Conservation (phyloP, 1,140 invertebrate species). For the Dryas iulia region DNA sequence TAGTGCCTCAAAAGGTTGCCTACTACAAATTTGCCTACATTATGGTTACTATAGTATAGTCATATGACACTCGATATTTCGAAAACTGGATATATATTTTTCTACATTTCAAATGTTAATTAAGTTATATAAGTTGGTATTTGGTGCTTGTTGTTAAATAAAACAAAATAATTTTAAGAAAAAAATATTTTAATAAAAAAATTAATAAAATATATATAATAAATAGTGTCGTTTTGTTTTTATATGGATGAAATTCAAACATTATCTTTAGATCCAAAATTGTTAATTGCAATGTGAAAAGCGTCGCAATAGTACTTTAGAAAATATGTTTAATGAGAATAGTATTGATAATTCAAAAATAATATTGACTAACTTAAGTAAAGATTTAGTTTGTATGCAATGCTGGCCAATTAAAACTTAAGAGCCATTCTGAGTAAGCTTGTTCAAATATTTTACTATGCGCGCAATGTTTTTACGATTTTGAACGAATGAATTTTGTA, state of each 20-base stretch:
- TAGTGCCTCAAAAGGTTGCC: not conserved
- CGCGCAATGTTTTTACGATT: constrained; percentile 20
- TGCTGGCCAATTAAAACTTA: constrained; percentile 57
- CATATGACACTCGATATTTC: too few species aligned
- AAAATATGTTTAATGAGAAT: not conserved
- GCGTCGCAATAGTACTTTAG: not conserved
- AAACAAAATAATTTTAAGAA: too few species aligned
- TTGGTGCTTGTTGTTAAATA: too few species aligned
- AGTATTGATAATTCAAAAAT: not conserved
- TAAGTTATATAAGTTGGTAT: too few species aligned
- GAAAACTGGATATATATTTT: too few species aligned
- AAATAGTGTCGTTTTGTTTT: too few species aligned
- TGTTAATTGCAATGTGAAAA: too few species aligned
- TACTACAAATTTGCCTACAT: not conserved
- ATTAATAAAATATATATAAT: too few species aligned
- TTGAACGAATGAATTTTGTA: constrained; percentile 29
- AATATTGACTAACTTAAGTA: not conserved
- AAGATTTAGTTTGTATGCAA: constrained; percentile 5
- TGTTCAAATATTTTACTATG: constrained; percentile 45
- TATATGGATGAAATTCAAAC: too few species aligned
- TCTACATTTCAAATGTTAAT: too few species aligned
- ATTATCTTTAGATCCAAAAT: too few species aligned
- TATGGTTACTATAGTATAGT: not conserved
- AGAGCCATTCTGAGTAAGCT: constrained; percentile 40
- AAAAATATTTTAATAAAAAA: too few species aligned